Evolutionary conservation across 2,888 invertebrate species (phyloP).

Genomic region (Kuschelorhynchus macadamiae): DNA sequence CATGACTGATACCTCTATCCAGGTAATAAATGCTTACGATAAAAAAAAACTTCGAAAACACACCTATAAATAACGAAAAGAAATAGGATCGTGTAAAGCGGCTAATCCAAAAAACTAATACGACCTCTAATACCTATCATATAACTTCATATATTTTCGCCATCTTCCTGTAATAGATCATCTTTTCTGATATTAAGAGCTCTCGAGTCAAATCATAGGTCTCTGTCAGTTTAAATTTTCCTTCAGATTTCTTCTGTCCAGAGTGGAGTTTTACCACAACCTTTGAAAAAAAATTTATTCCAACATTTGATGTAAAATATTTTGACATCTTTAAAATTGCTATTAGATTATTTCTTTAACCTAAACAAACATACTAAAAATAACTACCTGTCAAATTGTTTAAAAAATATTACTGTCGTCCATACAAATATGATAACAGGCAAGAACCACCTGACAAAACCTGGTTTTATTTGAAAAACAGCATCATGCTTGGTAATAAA

Average conservation of each 20-base stretch:
- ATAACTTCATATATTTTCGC: conserved; percentile 27
- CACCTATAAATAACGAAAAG: background rate
- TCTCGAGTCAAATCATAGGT: conserved; percentile 33
- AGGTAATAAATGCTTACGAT: too few relatives aligned
- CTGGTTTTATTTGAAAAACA: too few relatives aligned
- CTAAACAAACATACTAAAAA: too few relatives aligned
- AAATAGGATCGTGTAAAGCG: background rate
- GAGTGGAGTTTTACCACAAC: conserved; percentile 16
- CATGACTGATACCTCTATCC: too few relatives aligned
- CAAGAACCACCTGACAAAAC: too few relatives aligned
- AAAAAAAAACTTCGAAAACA: too few relatives aligned
- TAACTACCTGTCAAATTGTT: too few relatives aligned
- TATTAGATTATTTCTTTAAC: too few relatives aligned
- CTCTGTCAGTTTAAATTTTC: conserved; percentile 42
- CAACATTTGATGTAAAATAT: background rate
- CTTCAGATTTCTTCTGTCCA: conserved; percentile 27
- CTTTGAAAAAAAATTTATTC: background rate
- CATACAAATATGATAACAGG: too few relatives aligned
- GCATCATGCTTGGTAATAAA: too few relatives aligned
- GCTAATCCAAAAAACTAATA: conserved; percentile 17
- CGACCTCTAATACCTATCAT: conserved; percentile 27
- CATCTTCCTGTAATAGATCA: conserved; percentile 40
- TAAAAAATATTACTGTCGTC: too few relatives aligned
- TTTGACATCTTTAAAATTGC: too few relatives aligned
- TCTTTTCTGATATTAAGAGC: conserved; percentile 40